Base-by-base conservation (phyloP, 64 coral and sea anemone genomes). In the Platygyra sinensis region DNA sequence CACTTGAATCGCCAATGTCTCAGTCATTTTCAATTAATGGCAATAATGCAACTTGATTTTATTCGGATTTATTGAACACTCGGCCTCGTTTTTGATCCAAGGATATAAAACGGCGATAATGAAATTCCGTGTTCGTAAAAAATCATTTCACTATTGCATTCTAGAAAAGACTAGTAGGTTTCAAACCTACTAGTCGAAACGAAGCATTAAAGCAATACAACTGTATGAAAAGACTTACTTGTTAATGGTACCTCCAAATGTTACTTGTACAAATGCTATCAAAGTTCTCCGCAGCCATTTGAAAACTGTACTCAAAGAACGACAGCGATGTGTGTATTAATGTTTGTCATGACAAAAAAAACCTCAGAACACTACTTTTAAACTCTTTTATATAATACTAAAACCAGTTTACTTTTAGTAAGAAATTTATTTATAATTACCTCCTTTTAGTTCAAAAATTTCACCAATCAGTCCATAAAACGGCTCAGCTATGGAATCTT, bases 231-330 rank as follows among this genome's bases (percentile, higher is more conserved):
- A 71, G 49, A 62, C 96, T 92, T 93, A 98, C 96, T 95, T 98
- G 94, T 98, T 98, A 62, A 98, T 98, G 38, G 93, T 98, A 50
- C 96, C 93, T 72, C 96, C 96, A 98, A 95, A 95, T 65, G 96
- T 98, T 16, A 95, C 91, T 89, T 98, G 96, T 10, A 98, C 96
- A 89, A 98, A 98, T n/a, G 93, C 88, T 86, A 98, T 98, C 52
- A 98, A 52, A 50, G 93, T 89, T 46, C 96, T 93, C 82, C 96
- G 82, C 46, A 98, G 78, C 96, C 93, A 95, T 60, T 95, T 95
- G 86, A 95, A 98, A 33, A 95, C 96, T 98, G 46, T 10, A 39
- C 8, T 25, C 9, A n/a, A 49, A 87, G 86, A 76, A n/a, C 67
- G 50, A 60, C 5, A 46, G 2, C 5, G n/a, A 52, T 60, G 6